Conservation (phyloP, 2,888 invertebrate species). For the Galerucella pusilla region DNA sequence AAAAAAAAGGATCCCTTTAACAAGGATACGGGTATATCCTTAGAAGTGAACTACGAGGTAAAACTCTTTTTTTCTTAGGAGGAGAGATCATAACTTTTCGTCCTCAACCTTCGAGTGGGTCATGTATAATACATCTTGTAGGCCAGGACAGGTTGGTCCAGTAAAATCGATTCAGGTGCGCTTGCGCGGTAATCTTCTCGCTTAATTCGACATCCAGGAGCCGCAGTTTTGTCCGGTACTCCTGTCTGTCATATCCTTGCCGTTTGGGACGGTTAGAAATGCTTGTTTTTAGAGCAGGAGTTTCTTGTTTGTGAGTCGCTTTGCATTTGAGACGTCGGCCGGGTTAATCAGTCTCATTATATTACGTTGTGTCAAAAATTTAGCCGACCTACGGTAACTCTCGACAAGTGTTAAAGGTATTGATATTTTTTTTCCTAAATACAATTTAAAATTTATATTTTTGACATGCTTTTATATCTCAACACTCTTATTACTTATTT, state of each 20-base stretch:
- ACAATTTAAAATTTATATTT: neutral
- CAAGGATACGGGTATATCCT: slow-evolving; percentile 1
- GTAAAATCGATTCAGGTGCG: slow-evolving; percentile 61
- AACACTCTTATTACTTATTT: neutral
- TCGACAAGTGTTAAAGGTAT: slow-evolving; percentile 14
- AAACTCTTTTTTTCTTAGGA: slow-evolving; percentile 25
- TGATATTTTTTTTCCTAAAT: slow-evolving; percentile 5
- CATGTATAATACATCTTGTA: slow-evolving; percentile 63
- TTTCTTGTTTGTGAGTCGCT: neutral
- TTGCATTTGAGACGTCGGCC: neutral
- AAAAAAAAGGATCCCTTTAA: slow-evolving; percentile 11
- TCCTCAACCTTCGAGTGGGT: slow-evolving; percentile 56
- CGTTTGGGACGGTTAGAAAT: slow-evolving; percentile 23
- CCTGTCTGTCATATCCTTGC: slow-evolving; percentile 41
- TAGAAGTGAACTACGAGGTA: slow-evolving; percentile 21
- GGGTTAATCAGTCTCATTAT: neutral
- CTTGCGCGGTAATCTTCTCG: slow-evolving; percentile 54
- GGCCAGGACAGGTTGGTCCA: slow-evolving; percentile 62
- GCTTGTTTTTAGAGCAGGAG: slow-evolving; percentile 30
- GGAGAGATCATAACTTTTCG: slow-evolving; percentile 46
- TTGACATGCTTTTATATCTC: neutral
- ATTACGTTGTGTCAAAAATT: neutral
- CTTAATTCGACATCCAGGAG: slow-evolving; percentile 58
- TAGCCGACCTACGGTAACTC: slow-evolving; percentile 14
- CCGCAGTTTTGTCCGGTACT: slow-evolving; percentile 57